Percentiles rank a stretch among this genome's conserved stretches.
phyloP scores from a whole-genome alignment of 2,888 invertebrate genomes.

The Conomelus anceps region DNA sequence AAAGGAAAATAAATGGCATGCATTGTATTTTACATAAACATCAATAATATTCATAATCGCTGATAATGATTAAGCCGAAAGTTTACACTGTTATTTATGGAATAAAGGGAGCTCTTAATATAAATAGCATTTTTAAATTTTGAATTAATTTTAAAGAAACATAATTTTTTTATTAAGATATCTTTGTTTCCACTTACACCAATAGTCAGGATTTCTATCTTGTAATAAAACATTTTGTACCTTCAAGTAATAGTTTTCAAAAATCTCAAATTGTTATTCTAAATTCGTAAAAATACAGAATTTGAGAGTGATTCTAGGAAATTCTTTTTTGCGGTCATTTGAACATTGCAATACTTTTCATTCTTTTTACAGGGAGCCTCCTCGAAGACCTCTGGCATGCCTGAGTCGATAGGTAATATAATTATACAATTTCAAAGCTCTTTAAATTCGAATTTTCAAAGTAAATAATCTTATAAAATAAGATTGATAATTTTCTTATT shows the following conservation, averaged over 20 bases:
- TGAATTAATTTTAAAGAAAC: too few species aligned
- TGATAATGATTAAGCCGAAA: too few species aligned
- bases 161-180: too few species aligned
- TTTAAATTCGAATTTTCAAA: background rate
- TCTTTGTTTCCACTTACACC: too few species aligned
- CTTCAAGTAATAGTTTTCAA: background rate
- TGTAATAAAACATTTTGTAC: too few species aligned
- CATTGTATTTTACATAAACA: too few species aligned
- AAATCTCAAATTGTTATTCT: background rate
- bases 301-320: background rate
- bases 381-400: background rate
- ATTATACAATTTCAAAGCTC: background rate
- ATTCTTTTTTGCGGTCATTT: background rate
- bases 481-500: background rate
- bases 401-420: background rate
- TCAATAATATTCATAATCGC: too few species aligned
- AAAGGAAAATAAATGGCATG: too few species aligned
- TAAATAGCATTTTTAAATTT: too few species aligned
- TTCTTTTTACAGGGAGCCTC: background rate
- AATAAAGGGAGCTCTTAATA: too few species aligned
- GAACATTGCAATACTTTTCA: background rate
- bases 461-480: background rate
- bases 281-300: background rate
- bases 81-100: too few species aligned
- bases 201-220: too few species aligned